Evolutionary conservation across 2,113 vertebrate species (phyloP), one percentile per base, ranked within the genome.

Genomic region (Heterochromis multidens): DNA sequence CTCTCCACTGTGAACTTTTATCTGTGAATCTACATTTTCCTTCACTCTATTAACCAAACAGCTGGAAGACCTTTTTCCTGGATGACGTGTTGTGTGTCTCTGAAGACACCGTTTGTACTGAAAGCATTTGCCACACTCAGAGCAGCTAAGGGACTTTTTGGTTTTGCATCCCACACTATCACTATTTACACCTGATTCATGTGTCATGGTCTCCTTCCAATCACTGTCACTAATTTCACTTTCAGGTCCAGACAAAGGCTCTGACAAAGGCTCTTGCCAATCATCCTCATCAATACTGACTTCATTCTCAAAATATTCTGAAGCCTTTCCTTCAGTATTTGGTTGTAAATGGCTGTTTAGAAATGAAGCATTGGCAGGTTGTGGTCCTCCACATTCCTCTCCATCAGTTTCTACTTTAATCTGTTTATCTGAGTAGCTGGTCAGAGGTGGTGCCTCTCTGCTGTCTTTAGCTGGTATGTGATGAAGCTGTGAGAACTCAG

Each of bases 101-200:
- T 72, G 67, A 72, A 72, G 67, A 72, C 16, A 49, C 17, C 40
- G 25, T 49, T 72, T 72, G 67, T 72, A 72, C 25, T 49, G 67
- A 72, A 72, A 72, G 16, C 9, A 0, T 49, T 72, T 72, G 49
- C 67, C 43, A 49, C 67, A 72, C 67, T 72, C 67, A 29, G 74
- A 37, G 31, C 74, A 77, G 29, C 31, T 57, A n/a, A 77, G 52
- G 1, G 31, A 14, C 11, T 35, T 56, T 56, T 56, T 56, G 12
- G 31, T 33, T 49, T 72, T 9, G 23, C 40, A 70, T 49, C 40
- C 25, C 0, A 29, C 25, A 72, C 27, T 46, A 46, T 72, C 25
- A 49, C 0, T n/a, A 2, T 46, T 61, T 61, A 43, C 27, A 62
- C 58, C 40, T 0, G 37, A 49, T 16, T 49, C 23, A 46, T 21